Evolutionary conservation across 1,140 invertebrate species (phyloP).

Genomic region (Drosophila neocordata): DNA sequence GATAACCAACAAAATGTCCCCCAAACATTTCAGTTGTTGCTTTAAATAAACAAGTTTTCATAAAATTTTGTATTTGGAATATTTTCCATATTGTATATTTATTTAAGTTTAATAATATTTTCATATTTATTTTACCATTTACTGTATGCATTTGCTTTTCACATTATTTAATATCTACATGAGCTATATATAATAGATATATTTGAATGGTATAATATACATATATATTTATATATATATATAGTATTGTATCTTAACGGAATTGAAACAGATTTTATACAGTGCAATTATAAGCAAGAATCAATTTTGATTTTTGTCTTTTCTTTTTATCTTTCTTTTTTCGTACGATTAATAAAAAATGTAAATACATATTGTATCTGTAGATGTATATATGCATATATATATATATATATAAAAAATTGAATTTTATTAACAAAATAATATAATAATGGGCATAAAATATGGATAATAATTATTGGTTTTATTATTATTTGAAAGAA

Average conservation of each 20-base stretch:
- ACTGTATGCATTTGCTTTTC: slow-evolving; percentile 52
- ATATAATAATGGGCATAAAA: slow-evolving; percentile 32
- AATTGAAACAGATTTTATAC: slow-evolving; percentile 6
- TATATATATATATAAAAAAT: slow-evolving; percentile 30
- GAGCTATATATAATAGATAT: slow-evolving; percentile 22
- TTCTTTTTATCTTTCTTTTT: background rate
- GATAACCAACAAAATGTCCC: too few relatives aligned
- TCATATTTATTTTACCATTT: slow-evolving; percentile 48
- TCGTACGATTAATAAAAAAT: slow-evolving; percentile 3
- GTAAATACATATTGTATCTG: slow-evolving; percentile 8
- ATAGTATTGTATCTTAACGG: slow-evolving; percentile 10
- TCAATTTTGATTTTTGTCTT: slow-evolving; percentile 7
- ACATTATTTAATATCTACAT: slow-evolving; percentile 64
- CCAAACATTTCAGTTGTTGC: too few relatives aligned
- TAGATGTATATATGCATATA: slow-evolving; percentile 22
- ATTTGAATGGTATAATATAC: slow-evolving; percentile 15
- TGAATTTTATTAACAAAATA: slow-evolving; percentile 57
- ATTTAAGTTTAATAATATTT: slow-evolving; percentile 47
- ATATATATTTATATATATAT: slow-evolving; percentile 29
- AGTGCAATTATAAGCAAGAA: background rate
- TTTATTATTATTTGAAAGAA: background rate
- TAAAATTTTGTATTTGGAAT: background rate
- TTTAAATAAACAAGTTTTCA: background rate
- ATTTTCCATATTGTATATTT: slow-evolving; percentile 49
- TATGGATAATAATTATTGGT: slow-evolving; percentile 33